Evolutionary conservation across 2,797 vertebrate species (phyloP).

Genomic region (Cossypha polioptera): DNA sequence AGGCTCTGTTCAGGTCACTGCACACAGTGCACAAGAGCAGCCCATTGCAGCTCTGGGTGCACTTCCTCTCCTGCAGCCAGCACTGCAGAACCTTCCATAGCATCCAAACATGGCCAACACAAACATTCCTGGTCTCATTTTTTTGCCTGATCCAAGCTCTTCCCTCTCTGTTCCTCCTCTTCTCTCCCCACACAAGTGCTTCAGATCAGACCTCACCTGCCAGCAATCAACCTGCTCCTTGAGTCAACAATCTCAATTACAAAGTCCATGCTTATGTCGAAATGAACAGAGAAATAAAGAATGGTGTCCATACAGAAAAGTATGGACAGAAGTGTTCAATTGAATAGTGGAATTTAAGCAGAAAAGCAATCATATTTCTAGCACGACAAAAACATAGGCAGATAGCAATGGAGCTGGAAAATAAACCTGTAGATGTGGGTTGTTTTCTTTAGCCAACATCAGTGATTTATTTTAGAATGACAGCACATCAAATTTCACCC

Average conservation of each 20-base stretch:
- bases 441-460: neutral
- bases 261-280: neutral
- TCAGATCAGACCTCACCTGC: neutral
- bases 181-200: neutral
- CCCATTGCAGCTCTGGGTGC: neutral
- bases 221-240: neutral
- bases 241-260: neutral
- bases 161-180: neutral
- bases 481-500: neutral
- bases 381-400: neutral
- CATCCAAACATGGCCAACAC: rapidly evolving
- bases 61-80: neutral
- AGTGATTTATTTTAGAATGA: neutral
- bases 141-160: neutral
- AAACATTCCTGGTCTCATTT: neutral
- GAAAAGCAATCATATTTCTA: neutral
- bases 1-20: neutral
- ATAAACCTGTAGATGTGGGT: neutral
- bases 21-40: neutral
- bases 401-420: neutral
- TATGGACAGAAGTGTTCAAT: neutral
- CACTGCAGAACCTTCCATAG: neutral
- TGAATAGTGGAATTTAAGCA: neutral
- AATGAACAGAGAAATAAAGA: neutral
- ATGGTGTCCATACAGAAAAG: neutral